Base-by-base conservation (phyloP, 2,888 invertebrate genomes). In the Lottia scabra region DNA sequence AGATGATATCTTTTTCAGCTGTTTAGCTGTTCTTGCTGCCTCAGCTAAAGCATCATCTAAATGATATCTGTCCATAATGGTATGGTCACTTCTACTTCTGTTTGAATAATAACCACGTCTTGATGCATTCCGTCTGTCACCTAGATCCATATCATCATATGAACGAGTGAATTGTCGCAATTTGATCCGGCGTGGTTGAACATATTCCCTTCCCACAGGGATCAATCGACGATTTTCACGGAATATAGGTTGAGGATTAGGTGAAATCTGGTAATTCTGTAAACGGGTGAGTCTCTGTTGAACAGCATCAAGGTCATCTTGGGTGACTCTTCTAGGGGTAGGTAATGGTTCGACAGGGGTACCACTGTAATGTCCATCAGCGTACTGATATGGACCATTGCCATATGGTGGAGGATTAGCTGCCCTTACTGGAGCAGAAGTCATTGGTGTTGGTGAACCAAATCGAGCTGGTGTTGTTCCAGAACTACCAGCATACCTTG, bases 1-100 rank as follows among this genome's bases (percentile, higher is more conserved):
- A 70, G 82, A 77, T 1, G 86, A 85, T 77, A 86, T 78, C 48
- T 78, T 78, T 74, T 83, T 85, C 43, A 86, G 76, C 64, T 86
- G 82, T 15, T 81, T 77, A n/a, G 85, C 82, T 16, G 83, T 80
- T 46, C 75, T 74, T 30, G 79, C 81, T 12, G 85, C 85, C 64
- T 85, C 83, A 0, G 77, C 78, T 12, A 86, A 69, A 44, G 84
- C 85, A 67, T 81, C 81, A 63, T 83, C 82, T 44, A 83, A 77
- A 65, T 80, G 79, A 48, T 80, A 80, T 26, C 80, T 72, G 63
- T 82, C 84, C 71, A 83, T 76, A 30, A 81, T 75, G 16, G 30
- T 48, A 68, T 67, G 56, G 10, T 38, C 38, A 44, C 76, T 75
- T 19, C 73, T 68, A 26, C 19, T 43, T 13, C 73, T 27, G 15